Evolutionary conservation across 2,888 invertebrate genomes (phyloP), one percentile per base, ranked within the genome.

Genomic region (Hybos culiciformis): DNA sequence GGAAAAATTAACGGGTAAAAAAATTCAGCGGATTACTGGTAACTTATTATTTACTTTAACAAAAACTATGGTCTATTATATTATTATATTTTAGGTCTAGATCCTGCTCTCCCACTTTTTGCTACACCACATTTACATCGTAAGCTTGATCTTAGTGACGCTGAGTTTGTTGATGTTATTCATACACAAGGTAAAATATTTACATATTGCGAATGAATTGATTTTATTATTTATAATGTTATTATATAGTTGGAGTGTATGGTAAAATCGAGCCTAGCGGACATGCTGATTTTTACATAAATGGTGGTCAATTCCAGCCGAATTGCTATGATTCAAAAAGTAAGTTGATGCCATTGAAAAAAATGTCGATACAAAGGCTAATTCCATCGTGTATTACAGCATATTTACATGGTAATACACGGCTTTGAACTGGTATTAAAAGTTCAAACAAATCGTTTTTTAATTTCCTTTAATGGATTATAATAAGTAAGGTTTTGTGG

Each of bases 41-140:
- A 46, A 20, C 14, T 11, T 24, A 15, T 2, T 15, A 5, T 1
- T 5, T 23, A 7, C 11, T 37, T 26, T 21, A 23, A 12, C 12
- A 33, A 18, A 33, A 19, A 17, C 5, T 41, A 12, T 19, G 12
- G 5, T 11, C 33, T 26, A 14, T 24, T 9, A 19, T 41, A 19
- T 24, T 23, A 19, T 36, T 38, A 12, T 40, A 14, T 43, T 50
- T 19, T 45, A 68, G 74, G 77, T 2, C 56, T 79, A 32, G 79
- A 79, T 59, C 78, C 78, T 6, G 79, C 78, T 0, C 60, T 77
- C 51, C 78, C 78, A 2, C 62, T 77, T 17, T 78, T 76, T 53
- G 66, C 70, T 5, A 69, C 69, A 34, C 56, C 70, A 33, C 56
- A 66, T 52, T 58, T 63, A 34, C 60, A 68, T 34, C 66, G 70